Evolutionary conservation across 2,113 vertebrate species (phyloP).

Genomic region (Pycnonotus jocosus): DNA sequence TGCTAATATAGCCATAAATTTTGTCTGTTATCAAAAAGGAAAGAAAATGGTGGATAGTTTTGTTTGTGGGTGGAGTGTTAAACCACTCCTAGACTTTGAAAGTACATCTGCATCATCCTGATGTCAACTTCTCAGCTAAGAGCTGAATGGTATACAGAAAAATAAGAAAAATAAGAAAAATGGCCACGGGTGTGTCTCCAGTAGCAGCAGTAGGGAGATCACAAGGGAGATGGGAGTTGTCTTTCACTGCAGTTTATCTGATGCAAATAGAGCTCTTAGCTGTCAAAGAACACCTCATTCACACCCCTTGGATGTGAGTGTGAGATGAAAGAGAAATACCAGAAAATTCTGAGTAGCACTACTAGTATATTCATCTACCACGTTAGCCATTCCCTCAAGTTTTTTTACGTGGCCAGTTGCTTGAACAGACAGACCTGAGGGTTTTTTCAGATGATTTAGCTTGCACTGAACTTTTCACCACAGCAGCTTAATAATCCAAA

Average conservation of each 20-base stretch:
- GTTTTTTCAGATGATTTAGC: neutral
- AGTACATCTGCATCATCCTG: neutral
- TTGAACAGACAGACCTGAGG: neutral
- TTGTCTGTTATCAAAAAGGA: fast-evolving
- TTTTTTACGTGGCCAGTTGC: neutral
- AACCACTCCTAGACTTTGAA: neutral
- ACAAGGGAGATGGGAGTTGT: neutral
- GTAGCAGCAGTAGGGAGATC: no score
- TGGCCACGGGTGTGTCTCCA: neutral
- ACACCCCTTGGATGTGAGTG: neutral
- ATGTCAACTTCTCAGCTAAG: fast-evolving
- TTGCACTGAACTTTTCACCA: neutral
- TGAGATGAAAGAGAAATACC: neutral
- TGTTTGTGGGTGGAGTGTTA: neutral
- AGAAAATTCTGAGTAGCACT: neutral
- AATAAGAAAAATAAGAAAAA: neutral
- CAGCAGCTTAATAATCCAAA: neutral
- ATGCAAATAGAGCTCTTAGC: neutral
- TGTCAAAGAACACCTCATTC: neutral
- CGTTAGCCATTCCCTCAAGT: fast-evolving
- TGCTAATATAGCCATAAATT: neutral
- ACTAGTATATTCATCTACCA: neutral
- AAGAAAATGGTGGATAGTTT: neutral
- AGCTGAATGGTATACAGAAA: neutral
- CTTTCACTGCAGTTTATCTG: neutral